Evolutionary conservation across 2,888 invertebrate species (phyloP), one percentile per base, ranked within the genome.

Genomic region (Tortrix viridana): DNA sequence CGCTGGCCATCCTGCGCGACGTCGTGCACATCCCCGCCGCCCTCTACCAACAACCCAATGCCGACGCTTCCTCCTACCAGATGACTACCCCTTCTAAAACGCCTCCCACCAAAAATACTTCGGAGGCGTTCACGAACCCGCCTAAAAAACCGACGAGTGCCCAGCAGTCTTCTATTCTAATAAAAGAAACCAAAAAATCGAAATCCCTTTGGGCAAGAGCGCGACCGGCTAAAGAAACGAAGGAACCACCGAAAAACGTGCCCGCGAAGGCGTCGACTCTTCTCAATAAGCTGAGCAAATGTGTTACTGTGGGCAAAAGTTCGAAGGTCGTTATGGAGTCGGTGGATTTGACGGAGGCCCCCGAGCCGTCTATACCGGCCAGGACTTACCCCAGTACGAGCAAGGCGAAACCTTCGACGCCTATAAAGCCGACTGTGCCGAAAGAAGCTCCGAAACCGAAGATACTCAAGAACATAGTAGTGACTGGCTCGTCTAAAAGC

Each of bases 11-110:
- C 3, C 67, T 89, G 7, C 79, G 78, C 62, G 79, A 89, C 66
- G 86, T 88, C 0, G 77, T 89, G 0, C 88, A 85, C 53, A 89
- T 89, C 52, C 82, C 79, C 48, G 88, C 88, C 2, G 72, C 73
- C 7, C 69, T 67, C 43, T 67, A 60, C 48, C 44, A 32, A 43
- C 32, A 9, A 12, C 22, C 22, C 3, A 22, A 22, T 2, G 4
- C 22, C 22, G 1, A 9, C 12, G 3, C 32, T 12, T 12, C 32
- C 12, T 12, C 32, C 12, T 12, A 3, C 32, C 9, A 32, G 32
- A 9, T 12, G 32, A 12, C 12, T 12, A 7, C 32, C 32, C 12
- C 12, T 12, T 32, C 32, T 32, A 32, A 12, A 32, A 1, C 12
- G 32, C 32, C 9, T 3, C 32, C 32, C 32, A 9, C 32, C 12